phyloP scores from a whole-genome alignment of 2,888 invertebrate genomes.

The Leuctra nigra region DNA sequence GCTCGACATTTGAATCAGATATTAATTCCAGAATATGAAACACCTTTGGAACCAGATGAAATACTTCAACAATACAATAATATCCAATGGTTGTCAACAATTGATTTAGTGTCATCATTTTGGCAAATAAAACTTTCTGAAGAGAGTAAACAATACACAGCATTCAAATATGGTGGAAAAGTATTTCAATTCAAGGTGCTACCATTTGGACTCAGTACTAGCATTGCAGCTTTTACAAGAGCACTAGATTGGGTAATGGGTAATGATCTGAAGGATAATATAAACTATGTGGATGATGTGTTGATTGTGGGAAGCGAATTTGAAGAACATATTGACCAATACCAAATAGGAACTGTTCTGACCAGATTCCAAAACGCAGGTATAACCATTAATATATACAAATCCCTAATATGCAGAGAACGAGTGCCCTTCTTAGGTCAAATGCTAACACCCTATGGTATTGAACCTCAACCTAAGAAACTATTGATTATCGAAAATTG shows the following conservation, averaged over 20 bases:
- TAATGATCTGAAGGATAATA: background rate
- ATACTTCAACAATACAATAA: constrained; percentile 28
- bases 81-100: constrained; percentile 24
- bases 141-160: constrained; percentile 28
- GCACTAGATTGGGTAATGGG: background rate
- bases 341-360: too few species aligned
- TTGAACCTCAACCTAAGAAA: too few species aligned
- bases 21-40: constrained; percentile 34
- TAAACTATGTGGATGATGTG: background rate
- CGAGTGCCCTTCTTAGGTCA: too few species aligned
- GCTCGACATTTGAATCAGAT: constrained; percentile 34
- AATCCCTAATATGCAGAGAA: too few species aligned
- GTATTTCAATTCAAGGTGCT: constrained; percentile 34
- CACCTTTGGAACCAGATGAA: constrained; percentile 29
- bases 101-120: constrained; percentile 32
- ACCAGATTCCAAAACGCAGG: too few species aligned
- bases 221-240: too few species aligned
- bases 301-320: background rate
- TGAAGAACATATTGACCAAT: background rate
- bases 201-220: constrained; percentile 33
- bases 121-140: constrained; percentile 32
- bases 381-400: too few species aligned
- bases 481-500: too few species aligned
- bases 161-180: too few species aligned
- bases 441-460: too few species aligned